These are phyloP conservation scores for Edolisoma coerulescens DNA, from an alignment of 2,113 vertebrate species.

Conservation along the genomic window DNA sequence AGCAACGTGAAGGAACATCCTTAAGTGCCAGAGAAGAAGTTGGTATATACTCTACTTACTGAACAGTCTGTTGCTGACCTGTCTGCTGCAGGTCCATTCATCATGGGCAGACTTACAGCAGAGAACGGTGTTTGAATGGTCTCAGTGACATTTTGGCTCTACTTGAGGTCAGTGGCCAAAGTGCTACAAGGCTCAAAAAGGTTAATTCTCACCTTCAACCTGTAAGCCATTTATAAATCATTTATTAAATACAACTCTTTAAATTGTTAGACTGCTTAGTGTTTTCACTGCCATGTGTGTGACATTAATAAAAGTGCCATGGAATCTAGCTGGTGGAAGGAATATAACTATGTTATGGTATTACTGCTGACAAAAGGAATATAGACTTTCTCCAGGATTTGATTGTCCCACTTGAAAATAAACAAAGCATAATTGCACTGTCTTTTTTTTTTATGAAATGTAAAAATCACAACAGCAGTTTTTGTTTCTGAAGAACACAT, in stretches of 20 bases:
- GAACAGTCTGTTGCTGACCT: neutral
- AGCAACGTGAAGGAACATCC: neutral
- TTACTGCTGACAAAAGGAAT: neutral
- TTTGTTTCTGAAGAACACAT: neutral
- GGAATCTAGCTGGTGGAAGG: neutral
- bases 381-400: neutral
- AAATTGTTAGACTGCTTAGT: neutral
- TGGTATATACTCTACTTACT: accelerated
- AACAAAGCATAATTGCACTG: neutral
- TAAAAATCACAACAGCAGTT: neutral
- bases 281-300: neutral
- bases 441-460: neutral
- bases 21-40: neutral
- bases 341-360: neutral
- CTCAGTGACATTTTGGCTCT: neutral
- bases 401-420: neutral
- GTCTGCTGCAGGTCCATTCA: neutral
- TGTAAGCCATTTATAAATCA: neutral
- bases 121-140: neutral
- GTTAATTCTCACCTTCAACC: neutral
- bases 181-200: neutral
- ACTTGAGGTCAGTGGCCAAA: neutral
- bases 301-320: neutral
- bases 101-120: neutral
- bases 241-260: neutral